Percentiles rank a stretch among this genome's conserved stretches.
phyloP scores from a whole-genome alignment of 2,113 vertebrate species.

The Excalfactoria chinensis region DNA sequence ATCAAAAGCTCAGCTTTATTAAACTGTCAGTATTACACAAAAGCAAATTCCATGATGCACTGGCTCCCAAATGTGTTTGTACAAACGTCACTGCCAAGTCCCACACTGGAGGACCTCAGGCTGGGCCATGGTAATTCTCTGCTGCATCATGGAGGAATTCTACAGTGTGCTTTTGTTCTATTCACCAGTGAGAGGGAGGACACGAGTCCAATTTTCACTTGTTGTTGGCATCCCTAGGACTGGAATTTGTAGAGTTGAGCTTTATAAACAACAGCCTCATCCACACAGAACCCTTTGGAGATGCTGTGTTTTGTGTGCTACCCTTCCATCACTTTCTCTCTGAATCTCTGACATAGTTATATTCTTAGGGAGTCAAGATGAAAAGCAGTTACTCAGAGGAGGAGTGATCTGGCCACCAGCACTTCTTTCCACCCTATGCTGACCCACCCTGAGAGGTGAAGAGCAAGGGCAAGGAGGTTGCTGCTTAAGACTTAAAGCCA shows the following conservation, averaged over 20 bases:
- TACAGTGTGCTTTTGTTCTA: not conserved
- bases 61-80: not conserved
- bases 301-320: not conserved
- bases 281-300: not conserved
- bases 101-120: not conserved
- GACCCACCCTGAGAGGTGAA: rapidly evolving
- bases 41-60: not conserved
- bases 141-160: not conserved
- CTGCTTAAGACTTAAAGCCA: rapidly evolving
- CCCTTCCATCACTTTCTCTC: not conserved
- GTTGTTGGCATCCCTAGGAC: not conserved
- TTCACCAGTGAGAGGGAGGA: not conserved
- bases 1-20: conserved; percentile 22
- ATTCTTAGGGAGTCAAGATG: rapidly evolving
- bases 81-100: not conserved
- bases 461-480: not conserved
- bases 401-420: rapidly evolving
- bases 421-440: not conserved
- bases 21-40: not conserved
- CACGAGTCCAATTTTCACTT: rapidly evolving
- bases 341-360: not conserved
- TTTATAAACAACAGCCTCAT: not conserved
- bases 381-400: not conserved
- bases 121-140: not conserved
- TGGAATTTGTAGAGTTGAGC: not conserved